Evolutionary conservation across 2,888 invertebrate genomes (phyloP).

Genomic region (Agonopterix subpropinquella): DNA sequence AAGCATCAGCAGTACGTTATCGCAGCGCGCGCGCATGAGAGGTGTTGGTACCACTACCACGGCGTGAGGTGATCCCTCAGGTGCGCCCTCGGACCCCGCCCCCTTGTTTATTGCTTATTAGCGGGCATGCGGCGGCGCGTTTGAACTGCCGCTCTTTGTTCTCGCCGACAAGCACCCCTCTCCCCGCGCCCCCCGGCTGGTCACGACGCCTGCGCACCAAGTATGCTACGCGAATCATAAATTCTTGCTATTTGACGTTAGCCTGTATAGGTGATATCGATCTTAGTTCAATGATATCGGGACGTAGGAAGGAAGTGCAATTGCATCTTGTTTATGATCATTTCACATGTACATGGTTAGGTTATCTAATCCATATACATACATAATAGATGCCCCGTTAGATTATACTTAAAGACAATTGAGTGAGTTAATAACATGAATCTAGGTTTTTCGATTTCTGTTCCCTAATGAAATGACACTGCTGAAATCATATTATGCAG

Average conservation of each 20-base stretch:
- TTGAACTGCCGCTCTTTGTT: slow-evolving; percentile 70
- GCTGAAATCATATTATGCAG: too few relatives aligned
- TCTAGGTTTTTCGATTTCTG: too few relatives aligned
- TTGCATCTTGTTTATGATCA: not conserved
- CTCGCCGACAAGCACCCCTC: slow-evolving; percentile 52
- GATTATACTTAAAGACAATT: too few relatives aligned
- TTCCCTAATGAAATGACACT: too few relatives aligned
- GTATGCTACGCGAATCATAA: slow-evolving; percentile 67
- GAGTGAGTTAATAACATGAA: too few relatives aligned
- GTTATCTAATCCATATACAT: too few relatives aligned
- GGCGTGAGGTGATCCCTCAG: slow-evolving; percentile 68
- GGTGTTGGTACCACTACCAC: slow-evolving; percentile 29
- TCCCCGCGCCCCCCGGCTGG: slow-evolving; percentile 32
- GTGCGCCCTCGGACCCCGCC: slow-evolving; percentile 66
- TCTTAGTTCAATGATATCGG: slow-evolving; percentile 13
- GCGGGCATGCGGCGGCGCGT: slow-evolving; percentile 67
- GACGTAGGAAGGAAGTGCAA: slow-evolving; percentile 56
- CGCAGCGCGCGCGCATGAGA: slow-evolving; percentile 18
- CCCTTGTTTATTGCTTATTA: slow-evolving; percentile 77
- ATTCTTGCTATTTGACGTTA: slow-evolving; percentile 71
- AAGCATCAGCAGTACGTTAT: slow-evolving; percentile 11
- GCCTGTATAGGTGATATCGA: slow-evolving; percentile 59
- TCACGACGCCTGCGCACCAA: slow-evolving; percentile 59
- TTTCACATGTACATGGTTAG: too few relatives aligned
- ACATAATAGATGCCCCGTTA: too few relatives aligned